phyloP scores from a whole-genome alignment of 1,140 invertebrate species.

The Cotesia chilonis region DNA sequence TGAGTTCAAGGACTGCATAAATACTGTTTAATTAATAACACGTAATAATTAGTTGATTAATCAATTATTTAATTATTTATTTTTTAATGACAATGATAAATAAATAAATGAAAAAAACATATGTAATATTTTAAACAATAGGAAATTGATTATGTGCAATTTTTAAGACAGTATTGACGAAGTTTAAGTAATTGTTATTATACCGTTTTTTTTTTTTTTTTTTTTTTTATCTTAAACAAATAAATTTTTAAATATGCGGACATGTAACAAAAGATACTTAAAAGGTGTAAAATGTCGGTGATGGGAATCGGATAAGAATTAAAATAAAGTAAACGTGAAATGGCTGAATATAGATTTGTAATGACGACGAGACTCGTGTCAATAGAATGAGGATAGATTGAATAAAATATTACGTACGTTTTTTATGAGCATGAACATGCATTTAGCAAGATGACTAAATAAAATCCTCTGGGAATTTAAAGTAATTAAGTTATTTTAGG shows the following conservation, averaged over 20 bases:
- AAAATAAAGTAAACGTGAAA: constrained; percentile 20
- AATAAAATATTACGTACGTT: constrained; percentile 2
- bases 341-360: constrained; percentile 4
- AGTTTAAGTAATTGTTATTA: too few relatives aligned
- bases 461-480: not conserved
- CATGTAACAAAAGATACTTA: too few relatives aligned
- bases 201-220: too few relatives aligned
- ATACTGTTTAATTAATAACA: not conserved
- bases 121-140: too few relatives aligned
- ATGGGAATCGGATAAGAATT: not conserved
- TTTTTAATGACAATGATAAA: too few relatives aligned
- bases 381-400: constrained; percentile 5
- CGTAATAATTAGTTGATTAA: not conserved
- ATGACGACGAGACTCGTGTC: not conserved
- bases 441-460: not conserved
- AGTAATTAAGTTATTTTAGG: not conserved
- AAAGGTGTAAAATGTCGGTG: too few relatives aligned
- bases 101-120: too few relatives aligned
- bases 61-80: not conserved
- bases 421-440: not conserved
- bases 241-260: too few relatives aligned
- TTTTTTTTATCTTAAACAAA: too few relatives aligned
- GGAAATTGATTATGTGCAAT: too few relatives aligned
- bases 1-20: not conserved
- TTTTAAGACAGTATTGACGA: too few relatives aligned